phyloP scores from a whole-genome alignment of 35 echinoderm and acorn worm species.

The Ophiothrix spiculata region DNA sequence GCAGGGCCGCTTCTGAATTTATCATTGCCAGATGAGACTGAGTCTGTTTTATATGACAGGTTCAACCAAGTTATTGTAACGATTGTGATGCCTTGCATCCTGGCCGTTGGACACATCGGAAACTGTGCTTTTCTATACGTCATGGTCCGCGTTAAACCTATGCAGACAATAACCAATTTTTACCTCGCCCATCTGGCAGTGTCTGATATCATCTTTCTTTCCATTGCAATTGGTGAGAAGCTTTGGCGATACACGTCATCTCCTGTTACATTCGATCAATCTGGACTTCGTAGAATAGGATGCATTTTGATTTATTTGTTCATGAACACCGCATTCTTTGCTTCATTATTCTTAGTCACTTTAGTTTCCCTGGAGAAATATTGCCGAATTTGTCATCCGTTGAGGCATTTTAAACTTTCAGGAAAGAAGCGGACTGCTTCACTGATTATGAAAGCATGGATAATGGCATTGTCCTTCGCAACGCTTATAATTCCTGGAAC shows the following conservation, averaged over 20 bases:
- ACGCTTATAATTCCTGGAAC: background rate
- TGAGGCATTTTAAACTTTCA: slow-evolving; percentile 8
- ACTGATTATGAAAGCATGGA: background rate
- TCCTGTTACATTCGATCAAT: slow-evolving; percentile 57
- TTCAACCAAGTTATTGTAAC: slow-evolving; percentile 1
- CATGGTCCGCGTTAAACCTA: slow-evolving; percentile 53
- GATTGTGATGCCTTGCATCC: slow-evolving; percentile 55
- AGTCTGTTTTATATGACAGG: background rate
- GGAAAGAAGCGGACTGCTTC: slow-evolving; percentile 6
- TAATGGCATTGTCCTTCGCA: background rate
- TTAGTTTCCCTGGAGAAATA: slow-evolving; percentile 44
- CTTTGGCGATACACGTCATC: slow-evolving; percentile 51
- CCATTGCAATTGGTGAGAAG: slow-evolving; percentile 51
- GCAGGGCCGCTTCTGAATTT: no score
- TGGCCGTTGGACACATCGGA: slow-evolving; percentile 56
- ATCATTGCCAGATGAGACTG: background rate
- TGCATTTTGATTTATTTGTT: slow-evolving; percentile 49
- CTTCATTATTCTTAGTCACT: slow-evolving; percentile 33
- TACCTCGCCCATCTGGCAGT: slow-evolving; percentile 66
- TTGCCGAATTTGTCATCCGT: slow-evolving; percentile 26
- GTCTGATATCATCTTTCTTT: slow-evolving; percentile 62
- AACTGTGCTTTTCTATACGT: slow-evolving; percentile 78
- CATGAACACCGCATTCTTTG: slow-evolving; percentile 16
- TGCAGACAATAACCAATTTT: slow-evolving; percentile 78
- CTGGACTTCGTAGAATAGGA: slow-evolving; percentile 30